These are phyloP conservation scores for Oegoconia quadripuncta DNA, from an alignment of 2,888 invertebrate genomes.

Conservation along the genomic window DNA sequence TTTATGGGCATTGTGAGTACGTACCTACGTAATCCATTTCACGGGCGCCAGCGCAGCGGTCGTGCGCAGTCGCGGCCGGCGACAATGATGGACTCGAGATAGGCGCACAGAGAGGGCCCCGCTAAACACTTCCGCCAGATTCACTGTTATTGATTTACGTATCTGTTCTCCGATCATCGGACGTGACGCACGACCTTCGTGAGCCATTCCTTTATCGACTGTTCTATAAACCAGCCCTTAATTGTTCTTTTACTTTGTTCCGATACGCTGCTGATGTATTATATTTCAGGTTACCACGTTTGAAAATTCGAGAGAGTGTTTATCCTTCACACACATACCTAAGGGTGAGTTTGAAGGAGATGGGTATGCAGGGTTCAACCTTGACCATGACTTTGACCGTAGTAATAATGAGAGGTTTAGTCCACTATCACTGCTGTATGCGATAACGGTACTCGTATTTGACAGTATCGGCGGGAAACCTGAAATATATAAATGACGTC, in stretches of 20 bases:
- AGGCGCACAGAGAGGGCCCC: slow-evolving; percentile 14
- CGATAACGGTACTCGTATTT: too few species aligned
- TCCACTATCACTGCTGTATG: too few species aligned
- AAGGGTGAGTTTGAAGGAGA: too few species aligned
- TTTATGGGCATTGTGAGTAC: slow-evolving; percentile 8
- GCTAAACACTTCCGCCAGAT: slow-evolving; percentile 23
- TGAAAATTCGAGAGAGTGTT: too few species aligned
- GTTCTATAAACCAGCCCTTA: slow-evolving; percentile 1
- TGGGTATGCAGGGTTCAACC: too few species aligned
- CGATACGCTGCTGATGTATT: too few species aligned
- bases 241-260: background rate
- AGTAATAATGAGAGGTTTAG: too few species aligned
- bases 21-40: slow-evolving; percentile 13
- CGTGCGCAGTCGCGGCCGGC: slow-evolving; percentile 6
- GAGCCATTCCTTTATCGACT: slow-evolving; percentile 19
- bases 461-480: too few species aligned
- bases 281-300: too few species aligned
- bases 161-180: slow-evolving; percentile 24
- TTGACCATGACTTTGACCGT: too few species aligned
- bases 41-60: slow-evolving; percentile 6
- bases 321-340: too few species aligned
- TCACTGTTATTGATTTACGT: slow-evolving; percentile 30
- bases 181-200: slow-evolving; percentile 39
- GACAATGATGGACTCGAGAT: slow-evolving; percentile 21
- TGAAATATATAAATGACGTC: too few species aligned